Base-by-base conservation (phyloP, 2,888 invertebrate species). In the Drosophila hamatofila region DNA sequence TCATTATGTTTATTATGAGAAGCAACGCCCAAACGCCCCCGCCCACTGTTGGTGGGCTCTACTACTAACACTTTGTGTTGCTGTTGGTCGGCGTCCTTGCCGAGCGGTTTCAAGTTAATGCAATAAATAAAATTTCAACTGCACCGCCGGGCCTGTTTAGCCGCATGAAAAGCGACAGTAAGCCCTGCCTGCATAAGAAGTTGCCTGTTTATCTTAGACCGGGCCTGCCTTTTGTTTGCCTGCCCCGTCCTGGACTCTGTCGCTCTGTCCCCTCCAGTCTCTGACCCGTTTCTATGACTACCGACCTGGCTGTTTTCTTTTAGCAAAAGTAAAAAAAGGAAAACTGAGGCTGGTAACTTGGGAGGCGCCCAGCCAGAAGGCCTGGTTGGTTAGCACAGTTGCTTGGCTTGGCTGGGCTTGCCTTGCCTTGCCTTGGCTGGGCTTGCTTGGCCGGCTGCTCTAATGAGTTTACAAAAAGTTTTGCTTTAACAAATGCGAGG, bases 91-190 rank as follows among this genome's bases (percentile, higher is more conserved):
- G 57, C 61, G 33, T 44, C 48, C 57, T 66, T 57, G 58, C 61
- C 46, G 51, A 75, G 70, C 67, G 74, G 87, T 89, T 67, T 89
- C 77, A 75, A 89, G 80, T 89, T 86, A 89, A 86, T 88, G 88
- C 81, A 85, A 87, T 87, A 87, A 87, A 87, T 87, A 87, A 85
- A 89, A 83, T 89, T 89, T 81, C 79, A 87, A 89, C 88, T 88
- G 90, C 86, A 88, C 89, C 89, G 75, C 63, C 82, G 85, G 85
- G 88, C 82, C 80, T 86, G 88, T 89, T 85, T 85, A 85, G 84
- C 80, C 89, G 89, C 82, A 84, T 82, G 89, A 89, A 89, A 88
- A 81, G 89, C 84, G 89, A 86, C 84, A 80, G 87, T 88, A 78
- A 83, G 81, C 88, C 83, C 71, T 35, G 80, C 83, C 83, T 67